phyloP scores from a whole-genome alignment of 2,113 vertebrate species.

The Leucosticte australis region DNA sequence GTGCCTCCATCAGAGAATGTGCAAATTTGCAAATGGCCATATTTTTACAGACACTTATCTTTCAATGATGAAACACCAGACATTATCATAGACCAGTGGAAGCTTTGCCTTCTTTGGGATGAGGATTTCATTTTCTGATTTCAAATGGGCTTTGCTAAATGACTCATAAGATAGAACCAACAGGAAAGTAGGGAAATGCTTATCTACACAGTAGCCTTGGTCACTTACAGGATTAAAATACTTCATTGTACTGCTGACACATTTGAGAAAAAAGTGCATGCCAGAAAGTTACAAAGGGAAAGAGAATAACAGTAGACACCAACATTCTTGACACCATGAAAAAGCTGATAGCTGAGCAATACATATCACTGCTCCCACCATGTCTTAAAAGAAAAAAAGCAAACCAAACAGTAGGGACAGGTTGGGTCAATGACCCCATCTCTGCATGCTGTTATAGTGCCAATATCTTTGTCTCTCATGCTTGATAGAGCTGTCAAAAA shows the following conservation, averaged over 20 bases:
- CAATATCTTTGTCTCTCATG: neutral
- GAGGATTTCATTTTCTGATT: neutral
- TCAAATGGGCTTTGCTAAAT: neutral
- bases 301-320: neutral
- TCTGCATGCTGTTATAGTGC: neutral
- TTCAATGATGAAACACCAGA: neutral
- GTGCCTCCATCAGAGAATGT: neutral
- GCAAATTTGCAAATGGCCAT: neutral
- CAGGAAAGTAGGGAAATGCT: neutral
- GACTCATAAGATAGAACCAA: neutral
- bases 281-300: neutral
- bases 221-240: neutral
- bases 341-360: neutral
- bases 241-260: neutral
- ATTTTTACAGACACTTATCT: neutral
- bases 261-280: neutral
- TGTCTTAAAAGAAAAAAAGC: neutral
- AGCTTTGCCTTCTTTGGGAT: neutral
- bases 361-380: neutral
- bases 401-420: neutral
- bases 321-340: neutral
- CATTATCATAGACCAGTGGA: neutral
- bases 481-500: neutral
- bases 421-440: neutral
- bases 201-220: neutral